Base-by-base conservation (phyloP, 2,888 invertebrate species). In the Lysandra bellargus region DNA sequence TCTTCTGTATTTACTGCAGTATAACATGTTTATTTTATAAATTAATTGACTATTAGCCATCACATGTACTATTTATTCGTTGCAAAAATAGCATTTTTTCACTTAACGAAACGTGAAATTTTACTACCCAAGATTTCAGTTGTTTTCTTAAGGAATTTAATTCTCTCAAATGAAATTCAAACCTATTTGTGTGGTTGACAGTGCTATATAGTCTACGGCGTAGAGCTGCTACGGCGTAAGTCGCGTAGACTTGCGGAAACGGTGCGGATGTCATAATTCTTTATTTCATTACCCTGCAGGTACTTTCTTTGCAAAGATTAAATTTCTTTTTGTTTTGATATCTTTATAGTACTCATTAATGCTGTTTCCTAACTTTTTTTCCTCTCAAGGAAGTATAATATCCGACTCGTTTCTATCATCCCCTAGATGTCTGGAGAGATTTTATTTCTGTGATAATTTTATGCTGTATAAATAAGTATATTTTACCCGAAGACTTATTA, bases 221-320 rank as follows among this genome's bases (percentile, higher is more conserved):
- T 49, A 49, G 49, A 2, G n/a, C 5, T 3, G 23, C 23, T 5
- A 2, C n/a, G 23, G 1, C 61, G 61, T 61, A 61, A 23, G 17
- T 79, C 74, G 60, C 80, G 64, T 60, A 60, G 79, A 80, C 74
- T 80, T 80, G 78, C 79, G 81, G 78, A 79, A 80, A 78, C 78
- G 82, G 81, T 82, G 79, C 81, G 83, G 82, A 81, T 81, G 82
- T 83, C 81, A 81, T 83, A 83, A 83, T 82, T 83, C 80, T 81
- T 83, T 81, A 83, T 82, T 83, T 81, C 83, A 83, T 82, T 83
- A 81, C 83, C 81, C 82, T 79, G 81, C 82, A 81, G 82, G 81
- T 82, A 80, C 82, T 81, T 83, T 81, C 78, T 80, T 79, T 78
- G 75, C 78, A 80, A 75, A 74, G 78, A 74, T 75, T 78, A 74